Evolutionary conservation across 2,113 vertebrate species (phyloP).

Genomic region (Pteropus alecto): DNA sequence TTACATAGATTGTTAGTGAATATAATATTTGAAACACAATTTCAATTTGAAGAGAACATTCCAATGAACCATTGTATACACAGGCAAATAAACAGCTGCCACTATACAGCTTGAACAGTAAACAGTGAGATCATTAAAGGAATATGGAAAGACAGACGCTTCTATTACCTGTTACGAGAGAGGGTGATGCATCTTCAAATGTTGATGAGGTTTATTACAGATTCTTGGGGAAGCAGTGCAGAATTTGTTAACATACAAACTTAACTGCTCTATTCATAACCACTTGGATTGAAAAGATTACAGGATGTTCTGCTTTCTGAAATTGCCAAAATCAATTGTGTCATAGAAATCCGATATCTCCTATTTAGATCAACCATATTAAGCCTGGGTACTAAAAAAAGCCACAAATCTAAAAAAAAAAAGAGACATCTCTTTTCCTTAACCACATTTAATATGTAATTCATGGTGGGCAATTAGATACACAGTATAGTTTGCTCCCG

Average conservation of each 20-base stretch:
- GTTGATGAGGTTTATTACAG: neutral
- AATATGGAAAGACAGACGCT: neutral
- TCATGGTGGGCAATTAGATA: neutral
- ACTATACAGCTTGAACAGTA: neutral
- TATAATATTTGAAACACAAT: constrained; percentile 51
- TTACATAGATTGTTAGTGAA: neutral
- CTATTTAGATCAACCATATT: constrained; percentile 24
- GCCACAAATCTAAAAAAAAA: neutral
- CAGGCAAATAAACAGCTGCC: constrained; percentile 55
- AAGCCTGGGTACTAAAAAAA: constrained; percentile 15
- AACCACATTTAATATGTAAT: neutral
- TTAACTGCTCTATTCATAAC: constrained; percentile 15
- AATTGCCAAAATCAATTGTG: constrained; percentile 39
- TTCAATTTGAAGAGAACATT: constrained; percentile 37
- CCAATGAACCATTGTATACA: constrained; percentile 50
- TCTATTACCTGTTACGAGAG: constrained; percentile 23
- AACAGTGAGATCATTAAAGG: constrained; percentile 56
- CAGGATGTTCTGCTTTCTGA: constrained; percentile 50
- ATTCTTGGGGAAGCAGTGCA: neutral
- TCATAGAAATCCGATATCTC: constrained; percentile 34
- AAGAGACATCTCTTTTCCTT: neutral
- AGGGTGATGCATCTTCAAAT: neutral
- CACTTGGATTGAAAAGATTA: constrained; percentile 1
- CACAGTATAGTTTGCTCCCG: neutral
- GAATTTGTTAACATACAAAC: neutral